phyloP scores from a whole-genome alignment of 2,888 invertebrate genomes.

The Tortricodes alternella region DNA sequence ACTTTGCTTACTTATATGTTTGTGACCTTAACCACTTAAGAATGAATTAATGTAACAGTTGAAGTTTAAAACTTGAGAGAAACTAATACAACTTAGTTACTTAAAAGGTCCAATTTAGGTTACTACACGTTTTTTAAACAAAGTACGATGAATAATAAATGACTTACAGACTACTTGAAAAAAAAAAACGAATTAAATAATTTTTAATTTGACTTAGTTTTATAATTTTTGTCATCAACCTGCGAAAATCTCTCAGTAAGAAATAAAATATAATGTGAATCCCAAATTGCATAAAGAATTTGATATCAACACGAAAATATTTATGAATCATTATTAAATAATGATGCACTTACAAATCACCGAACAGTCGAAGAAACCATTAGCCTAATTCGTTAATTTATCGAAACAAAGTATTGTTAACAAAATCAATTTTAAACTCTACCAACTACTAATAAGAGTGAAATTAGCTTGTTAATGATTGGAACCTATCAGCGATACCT shows the following conservation, averaged over 20 bases:
- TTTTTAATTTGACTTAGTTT: not conserved
- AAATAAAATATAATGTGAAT: not conserved
- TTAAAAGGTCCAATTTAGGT: not conserved
- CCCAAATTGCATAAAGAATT: no score
- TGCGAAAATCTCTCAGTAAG: not conserved
- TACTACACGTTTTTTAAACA: not conserved
- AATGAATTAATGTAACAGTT: no score
- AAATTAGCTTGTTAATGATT: constrained; percentile 21
- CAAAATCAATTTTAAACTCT: not conserved
- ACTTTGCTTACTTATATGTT: not conserved
- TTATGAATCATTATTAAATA: not conserved
- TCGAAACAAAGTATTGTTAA: not conserved
- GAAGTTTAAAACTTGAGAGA: no score
- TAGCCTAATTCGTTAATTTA: not conserved
- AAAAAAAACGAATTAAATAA: no score
- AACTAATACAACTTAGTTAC: not conserved
- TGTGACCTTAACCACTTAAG: constrained; percentile 13
- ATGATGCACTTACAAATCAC: not conserved
- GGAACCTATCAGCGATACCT: constrained; percentile 18
- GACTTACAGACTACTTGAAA: not conserved
- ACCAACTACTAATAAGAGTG: constrained; percentile 6
- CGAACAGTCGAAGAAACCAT: not conserved
- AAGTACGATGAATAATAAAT: not conserved
- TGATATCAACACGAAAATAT: not conserved
- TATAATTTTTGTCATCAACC: not conserved